Evolutionary conservation across 2,888 invertebrate genomes (phyloP).

Genomic region (Pristionchus maxplancki): DNA sequence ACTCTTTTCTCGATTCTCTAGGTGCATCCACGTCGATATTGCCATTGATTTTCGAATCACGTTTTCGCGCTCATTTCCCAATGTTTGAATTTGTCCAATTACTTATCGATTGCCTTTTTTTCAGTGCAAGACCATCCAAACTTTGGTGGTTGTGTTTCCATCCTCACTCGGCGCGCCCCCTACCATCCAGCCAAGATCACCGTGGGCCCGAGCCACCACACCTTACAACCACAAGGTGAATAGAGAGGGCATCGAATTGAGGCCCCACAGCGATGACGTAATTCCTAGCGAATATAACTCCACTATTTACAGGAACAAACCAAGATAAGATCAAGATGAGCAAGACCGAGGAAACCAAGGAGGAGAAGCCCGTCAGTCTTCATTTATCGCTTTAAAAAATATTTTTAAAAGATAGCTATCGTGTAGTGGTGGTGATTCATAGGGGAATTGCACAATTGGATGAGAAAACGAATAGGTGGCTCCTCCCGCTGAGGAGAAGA

Average conservation of each 20-base stretch:
- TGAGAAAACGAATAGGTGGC: constrained; percentile 9
- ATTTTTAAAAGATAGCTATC: neutral
- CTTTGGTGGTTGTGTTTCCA: constrained; percentile 43
- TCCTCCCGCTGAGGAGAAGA: constrained; percentile 24
- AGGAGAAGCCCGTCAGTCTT: constrained; percentile 37
- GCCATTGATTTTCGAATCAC: neutral
- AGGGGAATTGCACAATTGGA: neutral
- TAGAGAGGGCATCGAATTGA: neutral
- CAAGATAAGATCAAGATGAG: constrained; percentile 37
- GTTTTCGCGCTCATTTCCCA: neutral
- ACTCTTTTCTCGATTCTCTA: constrained; percentile 29
- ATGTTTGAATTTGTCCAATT: neutral
- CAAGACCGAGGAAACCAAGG: constrained; percentile 45
- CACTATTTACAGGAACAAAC: constrained; percentile 18
- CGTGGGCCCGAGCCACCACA: constrained; percentile 44
- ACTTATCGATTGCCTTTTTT: neutral
- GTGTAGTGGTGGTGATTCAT: neutral
- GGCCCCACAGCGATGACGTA: neutral
- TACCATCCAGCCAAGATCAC: constrained; percentile 31
- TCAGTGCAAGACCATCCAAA: constrained; percentile 51
- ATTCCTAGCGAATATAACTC: neutral
- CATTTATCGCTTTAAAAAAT: neutral
- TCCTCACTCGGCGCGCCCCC: constrained; percentile 30
- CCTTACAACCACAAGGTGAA: constrained; percentile 36
- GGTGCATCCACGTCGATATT: constrained; percentile 41